Evolutionary conservation across 2,113 vertebrate genomes (phyloP).

Genomic region (Nothobranchius kuhntae): DNA sequence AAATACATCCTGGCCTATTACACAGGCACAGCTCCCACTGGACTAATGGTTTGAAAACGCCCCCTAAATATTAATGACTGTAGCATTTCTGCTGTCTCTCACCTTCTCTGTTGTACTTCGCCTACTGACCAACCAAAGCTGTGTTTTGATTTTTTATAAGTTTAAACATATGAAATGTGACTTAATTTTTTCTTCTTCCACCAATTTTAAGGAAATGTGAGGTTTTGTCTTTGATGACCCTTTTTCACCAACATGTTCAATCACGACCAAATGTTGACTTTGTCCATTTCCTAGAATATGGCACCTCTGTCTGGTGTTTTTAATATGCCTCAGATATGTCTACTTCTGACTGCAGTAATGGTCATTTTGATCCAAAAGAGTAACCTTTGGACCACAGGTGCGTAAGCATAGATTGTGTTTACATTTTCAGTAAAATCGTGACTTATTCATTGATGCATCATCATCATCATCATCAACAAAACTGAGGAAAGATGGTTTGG

Average conservation of each 20-base stretch:
- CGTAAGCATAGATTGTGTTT: too few relatives aligned
- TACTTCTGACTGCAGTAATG: too few relatives aligned
- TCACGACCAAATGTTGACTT: not conserved
- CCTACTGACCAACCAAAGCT: not conserved
- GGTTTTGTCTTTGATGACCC: too few relatives aligned
- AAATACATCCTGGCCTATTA: slow-evolving; percentile 4
- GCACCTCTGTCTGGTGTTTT: too few relatives aligned
- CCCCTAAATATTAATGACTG: slow-evolving; percentile 36
- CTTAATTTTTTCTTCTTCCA: not conserved
- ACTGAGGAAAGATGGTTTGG: too few relatives aligned
- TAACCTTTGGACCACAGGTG: too few relatives aligned
- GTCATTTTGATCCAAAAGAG: too few relatives aligned
- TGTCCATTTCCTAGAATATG: too few relatives aligned
- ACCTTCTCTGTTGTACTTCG: slow-evolving; percentile 4
- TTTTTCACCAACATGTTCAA: not conserved
- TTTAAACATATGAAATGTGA: not conserved
- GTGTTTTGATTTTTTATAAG: not conserved
- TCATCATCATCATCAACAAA: too few relatives aligned
- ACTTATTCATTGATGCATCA: too few relatives aligned
- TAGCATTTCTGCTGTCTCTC: not conserved
- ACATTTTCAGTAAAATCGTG: too few relatives aligned
- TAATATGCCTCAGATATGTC: too few relatives aligned
- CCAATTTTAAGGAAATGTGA: not conserved
- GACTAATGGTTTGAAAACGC: slow-evolving; percentile 32
- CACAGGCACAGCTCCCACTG: slow-evolving; percentile 7